These are phyloP conservation scores for Watsonalla cultraria DNA, from an alignment of 2,888 invertebrate species.

Conservation along the genomic window DNA sequence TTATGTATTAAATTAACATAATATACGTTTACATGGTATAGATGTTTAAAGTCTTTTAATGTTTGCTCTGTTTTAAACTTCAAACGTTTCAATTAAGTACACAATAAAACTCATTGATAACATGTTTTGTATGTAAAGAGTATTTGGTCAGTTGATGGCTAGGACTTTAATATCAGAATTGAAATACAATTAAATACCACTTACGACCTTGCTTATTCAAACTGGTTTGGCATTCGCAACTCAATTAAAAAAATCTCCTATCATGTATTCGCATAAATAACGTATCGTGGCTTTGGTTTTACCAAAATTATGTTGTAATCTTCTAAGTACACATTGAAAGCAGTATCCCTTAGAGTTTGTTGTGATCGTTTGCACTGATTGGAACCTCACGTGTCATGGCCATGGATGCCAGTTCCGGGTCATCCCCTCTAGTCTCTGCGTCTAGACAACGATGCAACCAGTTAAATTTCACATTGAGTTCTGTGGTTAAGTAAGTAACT, in stretches of 20 bases:
- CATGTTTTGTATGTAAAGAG: slow-evolving; percentile 4
- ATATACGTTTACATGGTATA: too few species aligned
- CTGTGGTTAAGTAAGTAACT: slow-evolving; percentile 72
- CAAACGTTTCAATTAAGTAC: too few species aligned
- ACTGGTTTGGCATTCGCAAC: slow-evolving; percentile 65
- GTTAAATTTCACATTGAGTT: slow-evolving; percentile 66
- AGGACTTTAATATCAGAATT: slow-evolving; percentile 36
- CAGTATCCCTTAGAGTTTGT: too few species aligned
- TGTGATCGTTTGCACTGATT: slow-evolving; percentile 8
- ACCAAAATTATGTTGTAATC: background rate
- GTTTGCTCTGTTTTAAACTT: too few species aligned
- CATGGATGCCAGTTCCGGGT: slow-evolving; percentile 63
- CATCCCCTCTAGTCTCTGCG: slow-evolving; percentile 42
- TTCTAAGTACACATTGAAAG: background rate
- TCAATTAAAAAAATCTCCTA: slow-evolving; percentile 33
- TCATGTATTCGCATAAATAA: slow-evolving; percentile 14
- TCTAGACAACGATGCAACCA: slow-evolving; percentile 57
- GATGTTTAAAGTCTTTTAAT: too few species aligned
- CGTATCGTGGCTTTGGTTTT: background rate
- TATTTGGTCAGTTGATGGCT: slow-evolving; percentile 11
- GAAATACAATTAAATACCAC: slow-evolving; percentile 47
- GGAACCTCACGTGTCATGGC: slow-evolving; percentile 45
- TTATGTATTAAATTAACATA: too few species aligned
- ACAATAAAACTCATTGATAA: slow-evolving; percentile 9
- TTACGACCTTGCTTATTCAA: slow-evolving; percentile 59